A percentile compares a stretch with the other conserved stretches of the same genome.
These are phyloP conservation scores for Alectoris magna DNA, from an alignment of 2,797 vertebrate genomes.

Conservation along the genomic window DNA sequence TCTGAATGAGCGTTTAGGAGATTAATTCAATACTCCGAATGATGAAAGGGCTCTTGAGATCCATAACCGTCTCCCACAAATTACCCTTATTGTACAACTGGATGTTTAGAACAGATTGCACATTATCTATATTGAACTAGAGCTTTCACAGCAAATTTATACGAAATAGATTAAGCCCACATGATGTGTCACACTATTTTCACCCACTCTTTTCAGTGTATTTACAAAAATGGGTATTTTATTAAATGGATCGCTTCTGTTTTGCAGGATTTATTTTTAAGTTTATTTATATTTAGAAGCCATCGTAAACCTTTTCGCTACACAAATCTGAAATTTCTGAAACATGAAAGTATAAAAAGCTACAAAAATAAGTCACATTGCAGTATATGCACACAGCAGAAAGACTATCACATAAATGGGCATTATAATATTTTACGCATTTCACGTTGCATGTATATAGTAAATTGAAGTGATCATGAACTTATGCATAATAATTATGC, in stretches of 20 bases:
- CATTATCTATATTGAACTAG: slow-evolving; percentile 51
- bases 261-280: slow-evolving; percentile 59
- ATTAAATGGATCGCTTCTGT: not conserved
- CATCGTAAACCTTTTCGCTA: slow-evolving; percentile 10
- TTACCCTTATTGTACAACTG: slow-evolving; percentile 73
- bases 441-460: not conserved
- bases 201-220: slow-evolving; percentile 23
- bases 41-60: slow-evolving; percentile 72
- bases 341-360: not conserved
- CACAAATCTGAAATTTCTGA: not conserved
- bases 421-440: not conserved
- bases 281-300: slow-evolving; percentile 58
- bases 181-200: slow-evolving; percentile 24
- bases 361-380: not conserved
- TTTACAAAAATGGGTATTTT: slow-evolving; percentile 28
- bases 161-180: slow-evolving; percentile 45
- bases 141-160: slow-evolving; percentile 49
- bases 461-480: not conserved
- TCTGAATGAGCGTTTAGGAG: slow-evolving; percentile 62
- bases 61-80: slow-evolving; percentile 71
- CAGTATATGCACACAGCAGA: not conserved
- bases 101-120: slow-evolving; percentile 66
- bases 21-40: slow-evolving; percentile 62
- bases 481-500: not conserved
- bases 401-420: not conserved